A percentile compares a stretch with the other conserved stretches of the same genome.
Conservation (phyloP, 2,797 vertebrate genomes). For the Tapirus indicus region DNA sequence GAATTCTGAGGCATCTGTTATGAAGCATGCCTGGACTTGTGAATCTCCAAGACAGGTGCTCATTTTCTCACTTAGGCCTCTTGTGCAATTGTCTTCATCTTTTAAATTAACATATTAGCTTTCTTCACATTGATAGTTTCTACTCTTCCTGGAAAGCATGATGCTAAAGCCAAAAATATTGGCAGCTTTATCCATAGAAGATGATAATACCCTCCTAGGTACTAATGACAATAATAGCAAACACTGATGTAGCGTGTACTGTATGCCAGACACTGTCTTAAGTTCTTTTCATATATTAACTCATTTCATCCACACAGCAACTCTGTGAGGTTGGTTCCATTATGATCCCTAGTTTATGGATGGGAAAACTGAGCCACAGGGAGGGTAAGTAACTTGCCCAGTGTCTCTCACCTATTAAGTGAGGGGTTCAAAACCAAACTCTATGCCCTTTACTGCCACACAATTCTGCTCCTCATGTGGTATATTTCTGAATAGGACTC, state of each 20-base stretch:
- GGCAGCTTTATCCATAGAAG: background rate
- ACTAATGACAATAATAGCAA: background rate
- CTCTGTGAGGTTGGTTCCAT: background rate
- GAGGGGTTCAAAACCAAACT: background rate
- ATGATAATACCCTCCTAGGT: background rate
- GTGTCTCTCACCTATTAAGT: background rate
- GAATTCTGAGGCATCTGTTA: background rate
- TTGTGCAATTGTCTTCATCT: background rate
- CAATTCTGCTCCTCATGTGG: background rate
- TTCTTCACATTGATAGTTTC: background rate
- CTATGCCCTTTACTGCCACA: background rate
- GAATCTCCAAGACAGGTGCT: background rate
- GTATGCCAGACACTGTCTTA: background rate
- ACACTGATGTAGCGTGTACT: background rate
- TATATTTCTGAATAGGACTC: background rate
- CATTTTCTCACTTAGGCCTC: background rate
- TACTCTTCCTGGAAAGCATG: background rate
- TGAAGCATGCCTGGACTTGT: background rate
- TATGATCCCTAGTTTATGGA: background rate
- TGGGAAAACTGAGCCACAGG: background rate
- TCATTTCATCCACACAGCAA: background rate
- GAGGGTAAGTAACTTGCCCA: background rate
- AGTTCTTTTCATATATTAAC: background rate
- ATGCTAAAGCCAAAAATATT: background rate
- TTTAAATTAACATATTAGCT: background rate